These are phyloP conservation scores for Oncorhynchus mykiss DNA, from an alignment of 2,113 vertebrate species.

Conservation along the genomic window DNA sequence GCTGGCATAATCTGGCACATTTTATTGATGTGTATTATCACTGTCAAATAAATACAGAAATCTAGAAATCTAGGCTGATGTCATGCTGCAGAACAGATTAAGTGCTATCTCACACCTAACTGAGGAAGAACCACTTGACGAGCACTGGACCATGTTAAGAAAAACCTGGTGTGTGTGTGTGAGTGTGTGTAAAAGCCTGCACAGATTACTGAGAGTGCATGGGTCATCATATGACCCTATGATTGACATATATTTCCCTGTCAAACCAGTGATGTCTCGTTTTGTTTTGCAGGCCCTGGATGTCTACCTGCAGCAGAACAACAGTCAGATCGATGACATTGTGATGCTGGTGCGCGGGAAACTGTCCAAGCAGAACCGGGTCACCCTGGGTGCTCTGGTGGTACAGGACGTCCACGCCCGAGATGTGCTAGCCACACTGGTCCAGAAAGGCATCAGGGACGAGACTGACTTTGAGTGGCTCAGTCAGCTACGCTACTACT, in stretches of 20 bases:
- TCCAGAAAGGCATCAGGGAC: slow-evolving; percentile 79
- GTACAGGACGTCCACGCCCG: slow-evolving; percentile 85
- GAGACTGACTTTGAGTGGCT: slow-evolving; percentile 90
- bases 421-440: slow-evolving; percentile 80
- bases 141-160: too few relatives aligned
- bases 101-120: too few relatives aligned
- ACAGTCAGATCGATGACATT: slow-evolving; percentile 84
- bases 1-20: background rate
- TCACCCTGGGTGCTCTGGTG: slow-evolving; percentile 85
- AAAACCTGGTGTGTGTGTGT: too few relatives aligned
- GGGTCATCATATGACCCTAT: too few relatives aligned
- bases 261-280: too few relatives aligned
- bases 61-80: too few relatives aligned
- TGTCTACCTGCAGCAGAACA: slow-evolving; percentile 79
- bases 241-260: too few relatives aligned
- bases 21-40: background rate
- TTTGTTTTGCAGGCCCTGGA: slow-evolving; percentile 71
- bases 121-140: too few relatives aligned
- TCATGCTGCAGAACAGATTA: background rate
- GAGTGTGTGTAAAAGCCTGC: too few relatives aligned
- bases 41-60: too few relatives aligned
- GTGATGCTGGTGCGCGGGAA: slow-evolving; percentile 83
- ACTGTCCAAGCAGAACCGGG: slow-evolving; percentile 85
- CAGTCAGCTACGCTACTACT: slow-evolving; percentile 89
- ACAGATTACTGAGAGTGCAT: too few relatives aligned